Evolutionary conservation across 1,140 invertebrate genomes (phyloP), one percentile per base, ranked within the genome.

Genomic region (Ptiloglossa arizonensis): DNA sequence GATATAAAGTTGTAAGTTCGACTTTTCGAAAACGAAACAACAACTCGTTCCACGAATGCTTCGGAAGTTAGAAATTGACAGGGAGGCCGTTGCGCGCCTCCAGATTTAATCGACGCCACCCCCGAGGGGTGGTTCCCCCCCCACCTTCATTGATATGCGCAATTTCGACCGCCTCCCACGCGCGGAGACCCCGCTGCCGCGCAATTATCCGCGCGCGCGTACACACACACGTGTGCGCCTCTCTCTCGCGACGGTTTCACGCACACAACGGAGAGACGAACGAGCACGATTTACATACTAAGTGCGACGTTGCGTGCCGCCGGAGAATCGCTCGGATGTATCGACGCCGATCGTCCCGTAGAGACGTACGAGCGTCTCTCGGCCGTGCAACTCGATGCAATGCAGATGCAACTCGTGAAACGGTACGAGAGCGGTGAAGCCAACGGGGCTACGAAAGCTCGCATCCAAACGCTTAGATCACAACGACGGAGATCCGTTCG

Each of bases 111-210:
- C 81, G 71, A 73, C 64, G 44, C 70, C 70, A 73, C 79, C 3
- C 5, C n/a, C n/a, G n/a, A n/a, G n/a, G n/a, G n/a, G n/a, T n/a
- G n/a, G n/a, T n/a, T n/a, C n/a, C 29, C 27, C 27, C 19, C 35
- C 22, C 44, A 17, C 66, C 68, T 70, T 85, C 78, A 83, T 85
- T 85, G 83, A 84, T 85, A 85, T 85, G 82, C 82, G 83, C 82
- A 85, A 85, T 85, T 85, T 85, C 79, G 82, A 70, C 82, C 78
- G 79, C 79, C 82, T 77, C 82, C 82, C 78, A 84, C 82, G 66
- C 77, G 56, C 50, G 32, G 15, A 35, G 17, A 32, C 56, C 27
- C n/a, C 35, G 60, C 59, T 41, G 78, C 64, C 27, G 76, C 79
- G 83, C 83, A 85, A 85, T 85, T 85, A 85, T 85, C 82, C 69